These are phyloP conservation scores for Tiliqua scincoides DNA, from an alignment of 2,113 vertebrate genomes.

Conservation along the genomic window DNA sequence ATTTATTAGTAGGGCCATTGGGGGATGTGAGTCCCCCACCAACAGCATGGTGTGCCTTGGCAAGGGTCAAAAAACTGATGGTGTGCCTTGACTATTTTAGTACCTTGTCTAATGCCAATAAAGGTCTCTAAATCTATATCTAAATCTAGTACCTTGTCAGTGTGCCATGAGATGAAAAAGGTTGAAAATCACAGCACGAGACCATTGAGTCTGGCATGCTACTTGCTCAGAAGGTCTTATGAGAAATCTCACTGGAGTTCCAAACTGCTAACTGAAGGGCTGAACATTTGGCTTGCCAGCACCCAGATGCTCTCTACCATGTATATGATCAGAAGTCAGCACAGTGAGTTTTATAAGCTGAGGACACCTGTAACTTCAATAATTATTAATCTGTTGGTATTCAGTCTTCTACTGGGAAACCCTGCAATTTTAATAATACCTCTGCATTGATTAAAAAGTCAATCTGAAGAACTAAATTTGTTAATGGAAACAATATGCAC, in stretches of 20 bases:
- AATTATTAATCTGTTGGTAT: slow-evolving; percentile 22
- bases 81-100: no score
- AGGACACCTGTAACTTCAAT: not conserved
- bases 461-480: not conserved
- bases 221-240: not conserved
- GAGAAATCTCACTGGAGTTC: not conserved
- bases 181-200: no score
- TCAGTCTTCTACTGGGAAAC: slow-evolving; percentile 13
- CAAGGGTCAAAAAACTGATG: no score
- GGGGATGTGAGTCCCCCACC: no score
- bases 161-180: no score
- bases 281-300: slow-evolving; percentile 36
- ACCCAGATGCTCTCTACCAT: slow-evolving; percentile 18
- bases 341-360: not conserved
- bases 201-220: not conserved
- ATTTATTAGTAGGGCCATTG: no score
- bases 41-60: no score
- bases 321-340: slow-evolving; percentile 26
- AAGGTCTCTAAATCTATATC: no score
- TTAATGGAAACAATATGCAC: slow-evolving; percentile 15
- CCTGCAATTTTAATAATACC: slow-evolving; percentile 12
- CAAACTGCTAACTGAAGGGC: not conserved
- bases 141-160: no score
- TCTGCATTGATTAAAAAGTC: not conserved
- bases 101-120: no score